Evolutionary conservation across 2,888 invertebrate genomes (phyloP), one percentile per base, ranked within the genome.

Genomic region (Crocallis elinguaria): DNA sequence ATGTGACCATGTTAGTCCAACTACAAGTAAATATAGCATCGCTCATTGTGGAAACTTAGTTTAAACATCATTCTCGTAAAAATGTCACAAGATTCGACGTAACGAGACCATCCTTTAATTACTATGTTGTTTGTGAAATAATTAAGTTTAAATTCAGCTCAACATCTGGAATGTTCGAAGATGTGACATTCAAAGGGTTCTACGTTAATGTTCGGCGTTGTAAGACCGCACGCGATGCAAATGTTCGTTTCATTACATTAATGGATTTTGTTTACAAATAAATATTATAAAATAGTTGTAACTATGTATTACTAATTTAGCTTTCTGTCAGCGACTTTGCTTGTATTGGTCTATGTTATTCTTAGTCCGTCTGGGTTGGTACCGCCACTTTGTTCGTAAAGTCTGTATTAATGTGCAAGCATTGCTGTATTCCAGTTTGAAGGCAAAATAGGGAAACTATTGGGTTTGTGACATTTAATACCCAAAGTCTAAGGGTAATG

Each of bases 51-150:
- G 14, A 25, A 8, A 9, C 0, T 11, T n/a, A 6, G 3, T 17
- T 30, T 25, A 21, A 41, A 1, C 9, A 37, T 51, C 8, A 30
- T 9, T 38, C 19, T 50, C 21, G 35, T 49, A 49, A 27, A 32
- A 44, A 49, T 59, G 45, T 49, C 46, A 35, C 41, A 41, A 49
- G 29, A 30, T 36, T 49, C 41, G 13, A 38, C 49, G 17, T 32
- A 43, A 37, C 16, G 17, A 44, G 32, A 25, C 36, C 44, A 23
- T 38, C 13, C 16, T 38, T 27, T 7, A 44, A 38, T 43, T 33
- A 19, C 14, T 17, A 16, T 0, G 25, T n/a, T n/a, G n/a, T 11
- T 44, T 43, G 43, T 30, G 37, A 16, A 43, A 30, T 16, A 30
- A 21, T 37, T 12, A 16, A 30, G 12, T 38, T 37, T 25, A 12